Percentiles rank a stretch among this genome's conserved stretches.
Evolutionary conservation across 1,140 invertebrate species (phyloP).

Genomic region (Pomacea maculata): DNA sequence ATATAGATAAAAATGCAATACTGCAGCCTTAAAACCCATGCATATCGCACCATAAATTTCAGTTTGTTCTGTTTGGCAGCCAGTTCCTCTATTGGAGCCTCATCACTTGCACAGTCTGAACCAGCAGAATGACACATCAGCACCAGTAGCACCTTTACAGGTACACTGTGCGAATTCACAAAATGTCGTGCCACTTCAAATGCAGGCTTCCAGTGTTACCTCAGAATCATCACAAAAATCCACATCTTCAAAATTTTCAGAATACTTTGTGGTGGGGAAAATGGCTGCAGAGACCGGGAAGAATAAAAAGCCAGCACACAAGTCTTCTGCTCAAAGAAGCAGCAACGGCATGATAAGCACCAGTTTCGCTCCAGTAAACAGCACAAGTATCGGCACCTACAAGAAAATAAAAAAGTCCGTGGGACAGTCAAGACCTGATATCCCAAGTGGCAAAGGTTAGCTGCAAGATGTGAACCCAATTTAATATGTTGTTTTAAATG

Average conservation of each 20-base stretch:
- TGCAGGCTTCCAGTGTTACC: background rate
- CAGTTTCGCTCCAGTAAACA: constrained; percentile 45
- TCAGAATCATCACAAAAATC: constrained; percentile 15
- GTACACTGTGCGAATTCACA: background rate
- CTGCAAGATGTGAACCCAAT: background rate
- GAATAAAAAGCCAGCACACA: constrained; percentile 35
- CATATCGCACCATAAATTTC: too few relatives aligned
- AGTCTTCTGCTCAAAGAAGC: constrained; percentile 37
- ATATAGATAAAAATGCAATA: too few relatives aligned
- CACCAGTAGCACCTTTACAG: background rate
- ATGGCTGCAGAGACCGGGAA: constrained; percentile 34
- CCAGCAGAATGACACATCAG: background rate
- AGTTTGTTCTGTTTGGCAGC: background rate
- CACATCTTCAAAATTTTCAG: constrained; percentile 20
- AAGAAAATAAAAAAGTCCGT: constrained; percentile 49
- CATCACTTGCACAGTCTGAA: background rate
- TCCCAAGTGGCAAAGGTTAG: background rate
- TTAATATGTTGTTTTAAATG: background rate
- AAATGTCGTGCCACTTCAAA: background rate
- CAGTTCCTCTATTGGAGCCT: constrained; percentile 24
- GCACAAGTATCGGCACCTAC: constrained; percentile 53
- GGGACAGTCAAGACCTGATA: constrained; percentile 22
- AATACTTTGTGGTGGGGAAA: constrained; percentile 21
- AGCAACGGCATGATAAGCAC: constrained; percentile 19
- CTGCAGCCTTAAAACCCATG: too few relatives aligned